A percentile compares a stretch with the other conserved stretches of the same genome.
These are phyloP conservation scores for Siniperca scherzeri DNA, from an alignment of 2,797 vertebrate species.

Conservation along the genomic window DNA sequence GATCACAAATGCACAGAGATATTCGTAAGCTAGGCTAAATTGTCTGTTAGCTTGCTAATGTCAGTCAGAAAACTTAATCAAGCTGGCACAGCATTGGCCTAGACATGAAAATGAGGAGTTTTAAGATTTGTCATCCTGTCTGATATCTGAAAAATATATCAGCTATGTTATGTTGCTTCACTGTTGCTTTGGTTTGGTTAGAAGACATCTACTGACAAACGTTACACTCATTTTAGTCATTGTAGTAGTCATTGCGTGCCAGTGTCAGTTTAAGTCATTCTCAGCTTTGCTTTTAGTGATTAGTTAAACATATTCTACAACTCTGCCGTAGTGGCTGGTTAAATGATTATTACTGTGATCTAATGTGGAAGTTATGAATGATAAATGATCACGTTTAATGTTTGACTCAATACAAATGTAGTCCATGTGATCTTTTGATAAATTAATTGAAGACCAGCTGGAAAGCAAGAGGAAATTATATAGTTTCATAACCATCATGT, in stretches of 20 bases:
- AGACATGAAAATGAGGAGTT: conserved; percentile 7
- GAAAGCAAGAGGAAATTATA: not conserved
- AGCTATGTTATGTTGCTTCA: not conserved
- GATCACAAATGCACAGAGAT: not conserved
- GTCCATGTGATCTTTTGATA: conserved; percentile 1
- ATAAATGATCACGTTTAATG: not conserved
- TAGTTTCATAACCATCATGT: not conserved
- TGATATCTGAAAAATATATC: not conserved
- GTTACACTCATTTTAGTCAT: not conserved
- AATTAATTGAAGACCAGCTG: not conserved
- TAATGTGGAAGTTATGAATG: not conserved
- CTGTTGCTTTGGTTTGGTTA: conserved; percentile 9
- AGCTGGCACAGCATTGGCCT: conserved; percentile 53
- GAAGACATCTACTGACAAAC: conserved; percentile 11
- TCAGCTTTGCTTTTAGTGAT: conserved; percentile 7
- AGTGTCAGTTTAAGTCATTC: conserved; percentile 10
- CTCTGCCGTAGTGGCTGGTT: not conserved
- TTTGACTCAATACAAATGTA: not conserved
- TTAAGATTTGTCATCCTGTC: conserved; percentile 20
- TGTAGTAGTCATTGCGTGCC: not conserved
- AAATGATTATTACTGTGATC: not conserved
- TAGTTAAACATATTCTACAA: not conserved
- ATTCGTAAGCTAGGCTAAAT: conserved; percentile 55
- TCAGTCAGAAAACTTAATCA: conserved; percentile 74
- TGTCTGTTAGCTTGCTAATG: conserved; percentile 71